phyloP scores from a whole-genome alignment of 2,113 vertebrate species.

The Fregata magnificens region DNA sequence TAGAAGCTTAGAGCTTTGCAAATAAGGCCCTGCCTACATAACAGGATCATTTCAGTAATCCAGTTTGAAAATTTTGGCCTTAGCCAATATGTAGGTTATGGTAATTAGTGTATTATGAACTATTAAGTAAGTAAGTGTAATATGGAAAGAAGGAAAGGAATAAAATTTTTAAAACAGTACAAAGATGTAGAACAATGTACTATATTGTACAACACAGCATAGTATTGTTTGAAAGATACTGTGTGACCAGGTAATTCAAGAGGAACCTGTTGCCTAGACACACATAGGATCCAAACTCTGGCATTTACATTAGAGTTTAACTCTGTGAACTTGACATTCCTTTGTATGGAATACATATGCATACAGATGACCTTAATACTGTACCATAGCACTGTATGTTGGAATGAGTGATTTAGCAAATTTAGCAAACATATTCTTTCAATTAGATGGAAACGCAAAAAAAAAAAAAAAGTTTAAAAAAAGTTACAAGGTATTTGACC shows the following conservation, averaged over 20 bases:
- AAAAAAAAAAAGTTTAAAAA: neutral
- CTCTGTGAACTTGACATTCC: neutral
- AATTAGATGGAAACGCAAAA: constrained; percentile 15
- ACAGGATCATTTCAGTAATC: neutral
- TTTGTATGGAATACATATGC: neutral
- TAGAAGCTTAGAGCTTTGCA: neutral
- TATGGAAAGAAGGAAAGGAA: neutral
- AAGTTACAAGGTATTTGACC: neutral
- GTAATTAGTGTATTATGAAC: neutral
- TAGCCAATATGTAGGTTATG: neutral
- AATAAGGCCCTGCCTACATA: neutral
- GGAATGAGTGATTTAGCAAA: constrained; percentile 34
- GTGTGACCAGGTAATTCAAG: neutral
- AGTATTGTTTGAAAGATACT: neutral
- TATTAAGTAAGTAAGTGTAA: neutral
- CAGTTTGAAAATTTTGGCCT: neutral
- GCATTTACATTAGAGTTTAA: neutral
- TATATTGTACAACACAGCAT: neutral
- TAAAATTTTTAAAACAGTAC: neutral
- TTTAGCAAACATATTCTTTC: constrained; percentile 43
- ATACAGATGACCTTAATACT: constrained; percentile 47
- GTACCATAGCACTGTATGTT: neutral
- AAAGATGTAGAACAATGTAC: neutral
- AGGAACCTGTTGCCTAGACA: neutral
- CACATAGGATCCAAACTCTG: neutral